phyloP scores from a whole-genome alignment of 2,113 vertebrate species.

The Oncorhynchus clarkii region DNA sequence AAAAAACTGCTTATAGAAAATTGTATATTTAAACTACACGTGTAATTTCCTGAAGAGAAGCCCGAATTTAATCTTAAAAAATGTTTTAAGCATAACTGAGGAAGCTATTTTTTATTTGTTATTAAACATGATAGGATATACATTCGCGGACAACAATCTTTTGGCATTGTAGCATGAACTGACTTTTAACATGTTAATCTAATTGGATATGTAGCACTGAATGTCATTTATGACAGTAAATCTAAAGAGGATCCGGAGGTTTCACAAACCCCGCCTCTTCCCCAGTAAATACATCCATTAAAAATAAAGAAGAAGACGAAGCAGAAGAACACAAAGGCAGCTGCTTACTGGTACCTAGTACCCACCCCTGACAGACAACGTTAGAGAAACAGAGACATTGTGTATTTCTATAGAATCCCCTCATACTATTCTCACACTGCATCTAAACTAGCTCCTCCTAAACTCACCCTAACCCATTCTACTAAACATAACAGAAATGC shows the following conservation, averaged over 20 bases:
- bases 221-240: slow-evolving; percentile 71
- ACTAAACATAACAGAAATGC: neutral
- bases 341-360: slow-evolving; percentile 58
- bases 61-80: slow-evolving; percentile 74
- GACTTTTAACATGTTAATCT: slow-evolving; percentile 77
- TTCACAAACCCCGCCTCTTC: slow-evolving; percentile 43
- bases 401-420: neutral
- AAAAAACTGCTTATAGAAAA: slow-evolving; percentile 85
- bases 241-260: slow-evolving; percentile 56
- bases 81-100: slow-evolving; percentile 15
- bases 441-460: slow-evolving; percentile 13
- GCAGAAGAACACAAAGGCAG: slow-evolving; percentile 46
- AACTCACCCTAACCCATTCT: neutral
- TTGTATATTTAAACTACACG: slow-evolving; percentile 83
- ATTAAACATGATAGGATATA: slow-evolving; percentile 63
- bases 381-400: slow-evolving; percentile 31
- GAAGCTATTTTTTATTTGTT: slow-evolving; percentile 67
- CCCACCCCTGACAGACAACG: slow-evolving; percentile 47
- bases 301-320: slow-evolving; percentile 10
- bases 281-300: slow-evolving; percentile 35
- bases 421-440: slow-evolving; percentile 22
- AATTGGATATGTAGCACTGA: slow-evolving; percentile 83
- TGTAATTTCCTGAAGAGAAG: slow-evolving; percentile 95
- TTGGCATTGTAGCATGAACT: slow-evolving; percentile 84
- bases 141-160: slow-evolving; percentile 95